A percentile compares a stretch with the other conserved stretches of the same genome.
Conservation (phyloP, 2,113 vertebrate species). For the Atrichornis clamosus region DNA sequence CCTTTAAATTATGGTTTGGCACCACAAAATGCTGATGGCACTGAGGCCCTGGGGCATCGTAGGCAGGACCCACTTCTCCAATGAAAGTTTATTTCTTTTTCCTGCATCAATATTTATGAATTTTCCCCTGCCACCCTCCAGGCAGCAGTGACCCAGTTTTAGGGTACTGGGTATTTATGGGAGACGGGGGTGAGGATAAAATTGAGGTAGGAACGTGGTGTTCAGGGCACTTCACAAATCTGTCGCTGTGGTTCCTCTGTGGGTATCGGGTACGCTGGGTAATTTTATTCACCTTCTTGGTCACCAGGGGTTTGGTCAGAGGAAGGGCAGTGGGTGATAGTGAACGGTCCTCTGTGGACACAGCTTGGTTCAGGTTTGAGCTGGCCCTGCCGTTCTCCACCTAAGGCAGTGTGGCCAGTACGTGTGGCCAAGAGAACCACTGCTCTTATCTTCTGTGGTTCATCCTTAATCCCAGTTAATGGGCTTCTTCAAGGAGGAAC, state of each 20-base stretch:
- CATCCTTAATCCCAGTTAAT: neutral
- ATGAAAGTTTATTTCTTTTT: neutral
- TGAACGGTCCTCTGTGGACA: neutral
- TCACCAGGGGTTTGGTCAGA: neutral
- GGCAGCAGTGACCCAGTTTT: neutral
- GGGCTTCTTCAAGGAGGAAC: neutral
- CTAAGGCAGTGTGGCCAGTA: accelerated
- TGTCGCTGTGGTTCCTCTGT: neutral
- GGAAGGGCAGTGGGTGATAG: neutral
- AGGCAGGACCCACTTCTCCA: neutral
- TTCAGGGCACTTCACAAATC: neutral
- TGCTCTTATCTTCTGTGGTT: neutral
- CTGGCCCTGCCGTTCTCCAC: neutral
- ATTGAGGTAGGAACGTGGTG: neutral
- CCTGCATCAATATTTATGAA: neutral
- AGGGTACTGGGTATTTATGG: neutral
- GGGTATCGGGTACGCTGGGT: accelerated
- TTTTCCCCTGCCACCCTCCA: neutral
- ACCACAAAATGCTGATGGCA: neutral
- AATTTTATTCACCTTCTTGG: neutral
- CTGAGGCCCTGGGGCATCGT: neutral
- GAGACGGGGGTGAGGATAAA: neutral
- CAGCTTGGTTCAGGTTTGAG: neutral
- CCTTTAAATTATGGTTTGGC: neutral
- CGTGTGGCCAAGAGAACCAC: neutral